Percentiles rank a stretch among this genome's conserved stretches.
These are phyloP conservation scores for Sycophila sp. DNA, from an alignment of 1,140 invertebrate genomes.

Conservation along the genomic window DNA sequence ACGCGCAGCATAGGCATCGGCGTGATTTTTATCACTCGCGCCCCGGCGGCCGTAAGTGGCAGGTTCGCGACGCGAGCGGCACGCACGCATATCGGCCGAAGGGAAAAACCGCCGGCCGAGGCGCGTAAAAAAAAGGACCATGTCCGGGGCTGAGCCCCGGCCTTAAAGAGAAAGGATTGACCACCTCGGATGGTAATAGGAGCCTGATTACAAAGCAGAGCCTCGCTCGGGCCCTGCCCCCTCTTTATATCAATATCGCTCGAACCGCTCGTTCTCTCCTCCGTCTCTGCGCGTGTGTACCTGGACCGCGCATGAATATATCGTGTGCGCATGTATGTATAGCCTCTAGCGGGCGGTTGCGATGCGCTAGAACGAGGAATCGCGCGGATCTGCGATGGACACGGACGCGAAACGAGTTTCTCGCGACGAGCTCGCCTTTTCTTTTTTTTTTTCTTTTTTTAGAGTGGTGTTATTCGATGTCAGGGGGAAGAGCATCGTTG, in stretches of 20 bases:
- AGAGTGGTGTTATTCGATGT: too few species aligned
- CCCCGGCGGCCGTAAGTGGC: slow-evolving; percentile 4
- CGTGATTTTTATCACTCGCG: slow-evolving; percentile 33
- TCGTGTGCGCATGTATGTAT: neutral
- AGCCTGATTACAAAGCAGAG: slow-evolving; percentile 63
- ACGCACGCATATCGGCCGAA: neutral
- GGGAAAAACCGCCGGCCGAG: neutral
- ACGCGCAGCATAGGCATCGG: too few species aligned
- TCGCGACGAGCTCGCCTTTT: neutral
- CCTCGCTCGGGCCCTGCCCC: slow-evolving; percentile 58
- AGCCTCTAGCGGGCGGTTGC: neutral
- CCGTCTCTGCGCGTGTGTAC: neutral
- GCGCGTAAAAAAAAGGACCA: slow-evolving; percentile 21
- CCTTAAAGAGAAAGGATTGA: slow-evolving; percentile 54
- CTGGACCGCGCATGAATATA: neutral
- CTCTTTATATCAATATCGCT: slow-evolving; percentile 67
- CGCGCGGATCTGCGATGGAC: neutral
- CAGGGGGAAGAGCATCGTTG: neutral
- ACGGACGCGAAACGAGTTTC: slow-evolving; percentile 4
- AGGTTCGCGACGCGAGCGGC: neutral
- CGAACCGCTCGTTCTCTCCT: neutral
- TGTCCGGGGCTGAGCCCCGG: slow-evolving; percentile 33
- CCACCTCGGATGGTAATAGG: slow-evolving; percentile 65
- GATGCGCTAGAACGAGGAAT: too few species aligned
- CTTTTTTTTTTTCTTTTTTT: too few species aligned